Percentiles rank a stretch among this genome's conserved stretches.
phyloP scores from a whole-genome alignment of 2,888 invertebrate species.

The Euspilapteryx auroguttella region DNA sequence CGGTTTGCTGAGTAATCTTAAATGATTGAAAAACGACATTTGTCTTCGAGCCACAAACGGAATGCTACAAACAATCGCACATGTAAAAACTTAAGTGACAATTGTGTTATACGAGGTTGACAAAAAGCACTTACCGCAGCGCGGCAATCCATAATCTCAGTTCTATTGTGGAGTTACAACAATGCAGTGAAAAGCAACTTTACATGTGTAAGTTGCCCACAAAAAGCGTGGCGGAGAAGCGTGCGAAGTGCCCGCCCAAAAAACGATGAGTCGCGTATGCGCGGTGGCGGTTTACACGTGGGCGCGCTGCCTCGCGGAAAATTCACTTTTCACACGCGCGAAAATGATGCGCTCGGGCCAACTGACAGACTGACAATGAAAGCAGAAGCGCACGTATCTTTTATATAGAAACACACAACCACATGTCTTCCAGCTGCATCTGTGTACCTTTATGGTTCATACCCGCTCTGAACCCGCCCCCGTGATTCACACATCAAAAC shows the following conservation, averaged over 20 bases:
- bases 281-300: too few relatives aligned
- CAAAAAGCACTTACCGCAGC: conserved; percentile 29
- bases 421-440: too few relatives aligned
- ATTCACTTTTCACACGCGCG: conserved; percentile 24
- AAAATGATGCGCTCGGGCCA: conserved; percentile 22
- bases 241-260: conserved; percentile 18
- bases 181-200: conserved; percentile 35
- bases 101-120: conserved; percentile 8
- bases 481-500: too few relatives aligned
- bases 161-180: conserved; percentile 22
- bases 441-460: too few relatives aligned
- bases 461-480: too few relatives aligned
- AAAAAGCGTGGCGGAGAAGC: conserved; percentile 24
- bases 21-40: too few relatives aligned
- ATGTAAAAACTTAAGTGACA: conserved; percentile 9
- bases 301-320: conserved; percentile 13
- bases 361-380: conserved; percentile 34
- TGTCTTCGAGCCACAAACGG: too few relatives aligned
- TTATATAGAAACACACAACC: too few relatives aligned
- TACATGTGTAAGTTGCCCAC: conserved; percentile 13
- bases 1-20: too few relatives aligned
- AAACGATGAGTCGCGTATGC: conserved; percentile 1
- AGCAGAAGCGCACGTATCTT: conserved; percentile 21
- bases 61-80: too few relatives aligned
- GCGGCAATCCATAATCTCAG: conserved; percentile 38